Conservation (phyloP, 2,113 vertebrate genomes). For the Semicossyphus pulcher region DNA sequence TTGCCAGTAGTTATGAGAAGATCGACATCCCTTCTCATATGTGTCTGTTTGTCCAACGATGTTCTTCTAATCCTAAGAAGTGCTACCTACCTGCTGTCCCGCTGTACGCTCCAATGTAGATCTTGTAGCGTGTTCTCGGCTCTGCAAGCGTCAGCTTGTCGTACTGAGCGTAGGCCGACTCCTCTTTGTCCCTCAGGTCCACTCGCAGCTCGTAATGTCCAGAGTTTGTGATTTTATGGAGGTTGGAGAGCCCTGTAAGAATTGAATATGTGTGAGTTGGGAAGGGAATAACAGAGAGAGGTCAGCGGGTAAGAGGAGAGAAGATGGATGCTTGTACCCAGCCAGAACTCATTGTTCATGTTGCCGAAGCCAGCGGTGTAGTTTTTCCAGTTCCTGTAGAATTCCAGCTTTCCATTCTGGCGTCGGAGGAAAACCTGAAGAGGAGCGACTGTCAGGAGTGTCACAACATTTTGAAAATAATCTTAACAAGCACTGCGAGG, state of each 20-base stretch:
- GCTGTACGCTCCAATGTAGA: conserved; percentile 89
- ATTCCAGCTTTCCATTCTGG: conserved; percentile 90
- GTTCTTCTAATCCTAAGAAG: too few species aligned
- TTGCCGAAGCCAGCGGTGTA: conserved; percentile 92
- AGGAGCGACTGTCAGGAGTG: conserved; percentile 18
- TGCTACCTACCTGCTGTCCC: conserved; percentile 89
- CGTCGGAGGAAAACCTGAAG: conserved; percentile 93
- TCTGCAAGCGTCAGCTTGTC: conserved; percentile 89
- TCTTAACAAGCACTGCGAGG: conserved; percentile 1
- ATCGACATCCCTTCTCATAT: too few species aligned
- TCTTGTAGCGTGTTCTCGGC: conserved; percentile 86
- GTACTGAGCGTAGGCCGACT: conserved; percentile 88
- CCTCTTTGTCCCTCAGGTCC: conserved; percentile 87
- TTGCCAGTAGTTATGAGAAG: too few species aligned
- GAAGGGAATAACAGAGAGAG: not conserved
- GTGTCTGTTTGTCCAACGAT: too few species aligned
- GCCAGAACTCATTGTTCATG: conserved; percentile 93
- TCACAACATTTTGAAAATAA: conserved; percentile 13
- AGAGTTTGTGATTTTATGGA: conserved; percentile 91
- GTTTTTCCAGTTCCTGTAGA: conserved; percentile 94
- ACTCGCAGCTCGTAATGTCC: conserved; percentile 93
- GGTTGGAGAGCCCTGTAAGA: conserved; percentile 89
- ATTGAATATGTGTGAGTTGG: conserved; percentile 10
- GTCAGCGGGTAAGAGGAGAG: not conserved
- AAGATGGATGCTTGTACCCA: conserved; percentile 82